These are phyloP conservation scores for Eulacestoma nigropectus DNA, from an alignment of 2,113 vertebrate species.

Conservation along the genomic window DNA sequence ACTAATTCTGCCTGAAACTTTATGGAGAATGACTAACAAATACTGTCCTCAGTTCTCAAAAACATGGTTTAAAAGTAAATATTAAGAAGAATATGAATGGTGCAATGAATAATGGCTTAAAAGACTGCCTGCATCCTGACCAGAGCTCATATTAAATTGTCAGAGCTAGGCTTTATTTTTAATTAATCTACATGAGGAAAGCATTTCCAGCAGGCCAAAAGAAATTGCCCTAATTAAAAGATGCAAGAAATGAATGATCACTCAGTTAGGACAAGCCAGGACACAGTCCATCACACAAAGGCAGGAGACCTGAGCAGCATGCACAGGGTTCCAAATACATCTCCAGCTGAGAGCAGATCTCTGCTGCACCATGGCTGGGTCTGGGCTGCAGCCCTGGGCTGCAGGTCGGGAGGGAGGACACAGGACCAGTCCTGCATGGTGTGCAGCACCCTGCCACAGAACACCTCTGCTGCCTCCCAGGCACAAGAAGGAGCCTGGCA, in stretches of 20 bases:
- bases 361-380: rapidly evolving
- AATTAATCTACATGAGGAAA: not conserved
- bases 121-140: not conserved
- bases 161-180: not conserved
- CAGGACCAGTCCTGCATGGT: rapidly evolving
- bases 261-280: not conserved
- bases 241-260: not conserved
- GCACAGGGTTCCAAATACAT: not conserved
- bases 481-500: not conserved
- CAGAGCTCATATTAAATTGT: not conserved
- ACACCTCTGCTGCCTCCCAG: not conserved
- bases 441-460: not conserved
- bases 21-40: not conserved
- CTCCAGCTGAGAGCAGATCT: not conserved
- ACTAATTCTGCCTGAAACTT: not conserved
- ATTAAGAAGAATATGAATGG: not conserved
- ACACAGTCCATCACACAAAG: not conserved
- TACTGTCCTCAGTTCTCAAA: not conserved
- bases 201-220: not conserved
- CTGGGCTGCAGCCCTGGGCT: not conserved
- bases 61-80: not conserved
- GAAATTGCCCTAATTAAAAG: conserved; percentile 34
- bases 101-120: not conserved
- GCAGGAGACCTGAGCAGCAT: not conserved
- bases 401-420: not conserved